Evolutionary conservation across 2,113 vertebrate genomes (phyloP), one percentile per base, ranked within the genome.

Genomic region (Mixornis gularis): DNA sequence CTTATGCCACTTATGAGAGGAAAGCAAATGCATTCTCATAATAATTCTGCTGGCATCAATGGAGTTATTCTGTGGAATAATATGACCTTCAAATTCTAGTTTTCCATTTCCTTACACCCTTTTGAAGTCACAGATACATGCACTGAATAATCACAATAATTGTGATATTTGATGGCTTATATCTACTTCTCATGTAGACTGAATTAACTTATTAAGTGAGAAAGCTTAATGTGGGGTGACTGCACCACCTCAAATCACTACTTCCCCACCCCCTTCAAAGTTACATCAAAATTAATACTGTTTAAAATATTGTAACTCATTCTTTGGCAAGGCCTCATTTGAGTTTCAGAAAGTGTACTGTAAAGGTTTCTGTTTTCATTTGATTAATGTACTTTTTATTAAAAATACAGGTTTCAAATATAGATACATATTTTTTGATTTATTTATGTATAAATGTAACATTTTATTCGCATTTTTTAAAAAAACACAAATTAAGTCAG

Each of bases 61-160:
- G n/a, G n/a, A 71, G n/a, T 41, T 90, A 88, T 84, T 92, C 62
- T 44, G 86, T n/a, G 65, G 69, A 90, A 92, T 80, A 94, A 94
- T 81, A 76, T 90, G 73, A 86, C 83, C 85, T 95, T 93, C 80
- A 72, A 63, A 88, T 88, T 71, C n/a, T 32, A 64, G 36, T 84
- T 95, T 90, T 68, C 58, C 14, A 53, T 68, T 90, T 88, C 53
- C 34, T 89, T 81, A 60, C 14, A 60, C 20, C 6, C 40, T 93
- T 93, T 52, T 81, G 17, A 70, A 90, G 30, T 59, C 48, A 85
- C 26, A 82, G 17, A 43, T 59, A 48, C 5, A 15, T 13, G 19
- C 17, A 40, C 27, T 63, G 40, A 90, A 73, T 80, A 74, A 89
- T 76, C 30, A 58, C 12, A 62, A 9, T 62, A 58, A 76, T 77